Evolutionary conservation across 64 coral and sea anemone genomes (phyloP).

Genomic region (Montipora foliosa): DNA sequence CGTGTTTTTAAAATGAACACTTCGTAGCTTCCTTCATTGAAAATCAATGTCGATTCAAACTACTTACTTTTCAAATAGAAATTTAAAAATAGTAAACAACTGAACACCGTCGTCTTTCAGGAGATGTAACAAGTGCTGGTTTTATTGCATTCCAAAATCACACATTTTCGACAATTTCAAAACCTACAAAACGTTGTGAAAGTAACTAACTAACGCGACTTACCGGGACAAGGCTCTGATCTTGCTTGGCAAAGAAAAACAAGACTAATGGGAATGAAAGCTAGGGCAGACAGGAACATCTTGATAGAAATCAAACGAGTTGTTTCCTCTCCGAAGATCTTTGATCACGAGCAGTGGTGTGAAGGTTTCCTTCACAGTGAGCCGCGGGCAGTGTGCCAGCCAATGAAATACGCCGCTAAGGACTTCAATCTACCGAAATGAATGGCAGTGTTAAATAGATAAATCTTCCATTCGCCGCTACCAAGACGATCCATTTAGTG

Average conservation of each 20-base stretch:
- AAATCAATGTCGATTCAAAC: conserved; percentile 26
- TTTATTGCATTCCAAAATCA: conserved; percentile 40
- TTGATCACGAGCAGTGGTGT: not conserved
- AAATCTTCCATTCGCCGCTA: not conserved
- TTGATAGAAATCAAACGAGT: not conserved
- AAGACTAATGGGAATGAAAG: not conserved
- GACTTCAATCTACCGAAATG: conserved; percentile 21
- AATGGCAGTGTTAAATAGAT: conserved; percentile 1
- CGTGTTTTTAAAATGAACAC: conserved; percentile 29
- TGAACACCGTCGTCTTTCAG: not conserved
- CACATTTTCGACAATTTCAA: not conserved
- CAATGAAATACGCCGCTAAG: not conserved
- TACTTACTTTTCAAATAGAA: not conserved
- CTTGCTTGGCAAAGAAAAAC: not conserved
- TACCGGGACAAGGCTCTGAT: conserved; percentile 7
- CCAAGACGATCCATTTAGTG: not conserved
- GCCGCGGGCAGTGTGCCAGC: not conserved
- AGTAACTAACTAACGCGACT: not conserved
- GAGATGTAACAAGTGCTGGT: not conserved
- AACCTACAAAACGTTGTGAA: not conserved
- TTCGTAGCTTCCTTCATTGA: not conserved
- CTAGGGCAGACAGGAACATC: not conserved
- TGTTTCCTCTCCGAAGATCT: not conserved
- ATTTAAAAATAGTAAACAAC: too few species aligned
- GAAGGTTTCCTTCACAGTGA: not conserved